phyloP scores from a whole-genome alignment of 2,113 vertebrate genomes.

The Mobula hypostoma region DNA sequence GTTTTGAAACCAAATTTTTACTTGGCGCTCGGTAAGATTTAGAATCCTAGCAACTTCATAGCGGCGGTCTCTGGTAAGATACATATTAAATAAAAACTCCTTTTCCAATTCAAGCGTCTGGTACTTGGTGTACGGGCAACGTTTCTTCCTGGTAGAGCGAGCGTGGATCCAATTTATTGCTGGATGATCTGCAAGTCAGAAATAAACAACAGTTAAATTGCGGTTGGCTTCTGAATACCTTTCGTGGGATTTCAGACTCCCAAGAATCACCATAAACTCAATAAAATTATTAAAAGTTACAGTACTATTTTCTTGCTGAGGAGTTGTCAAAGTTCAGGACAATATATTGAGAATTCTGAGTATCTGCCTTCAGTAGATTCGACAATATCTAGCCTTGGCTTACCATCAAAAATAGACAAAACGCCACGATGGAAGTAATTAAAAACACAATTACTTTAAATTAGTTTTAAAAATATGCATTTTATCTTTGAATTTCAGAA shows the following conservation, averaged over 20 bases:
- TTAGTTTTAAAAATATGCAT: too few relatives aligned
- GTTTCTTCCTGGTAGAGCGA: constrained; percentile 92
- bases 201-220: constrained; percentile 33
- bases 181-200: constrained; percentile 74
- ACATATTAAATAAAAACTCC: constrained; percentile 98
- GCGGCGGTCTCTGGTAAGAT: constrained; percentile 90
- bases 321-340: constrained; percentile 13
- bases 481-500: background rate
- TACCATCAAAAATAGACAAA: background rate
- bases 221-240: background rate
- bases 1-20: constrained; percentile 99
- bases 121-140: constrained; percentile 96
- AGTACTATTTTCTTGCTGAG: background rate
- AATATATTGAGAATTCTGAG: background rate
- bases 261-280: background rate
- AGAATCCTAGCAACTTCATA: constrained; percentile 94
- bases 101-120: constrained; percentile 98
- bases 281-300: background rate
- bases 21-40: constrained; percentile 94
- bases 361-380: background rate
- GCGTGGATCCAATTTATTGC: constrained; percentile 98
- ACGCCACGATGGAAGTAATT: background rate
- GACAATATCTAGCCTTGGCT: background rate
- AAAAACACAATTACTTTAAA: background rate
- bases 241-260: background rate